Percentiles rank a stretch among this genome's conserved stretches.
These are phyloP conservation scores for Ianthella basta DNA, from an alignment of 37 sponge, comb jelly and placozoan genomes.

Conservation along the genomic window DNA sequence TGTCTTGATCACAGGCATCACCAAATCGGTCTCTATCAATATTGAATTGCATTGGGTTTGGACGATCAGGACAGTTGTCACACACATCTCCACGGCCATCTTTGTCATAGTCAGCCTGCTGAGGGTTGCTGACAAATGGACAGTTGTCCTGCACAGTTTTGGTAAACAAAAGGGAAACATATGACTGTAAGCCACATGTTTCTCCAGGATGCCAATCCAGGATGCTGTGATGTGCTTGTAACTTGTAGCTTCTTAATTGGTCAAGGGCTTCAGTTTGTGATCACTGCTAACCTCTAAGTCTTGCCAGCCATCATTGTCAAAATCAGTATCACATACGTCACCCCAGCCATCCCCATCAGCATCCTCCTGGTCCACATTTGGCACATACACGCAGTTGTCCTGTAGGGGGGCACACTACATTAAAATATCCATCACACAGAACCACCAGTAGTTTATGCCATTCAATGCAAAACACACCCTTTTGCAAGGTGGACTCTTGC, in stretches of 20 bases:
- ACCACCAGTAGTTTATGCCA: neutral
- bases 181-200: neutral
- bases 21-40: conserved; percentile 74
- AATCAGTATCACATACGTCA: conserved; percentile 72
- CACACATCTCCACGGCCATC: conserved; percentile 84
- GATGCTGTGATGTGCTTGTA: neutral
- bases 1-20: conserved; percentile 84
- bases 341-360: conserved; percentile 77
- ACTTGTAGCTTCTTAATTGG: neutral
- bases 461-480: conserved; percentile 54
- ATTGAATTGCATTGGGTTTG: conserved; percentile 64
- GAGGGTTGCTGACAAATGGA: conserved; percentile 37
- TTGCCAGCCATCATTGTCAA: conserved; percentile 72
- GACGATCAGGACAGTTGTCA: conserved; percentile 76
- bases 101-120: conserved; percentile 70
- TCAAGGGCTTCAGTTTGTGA: too few relatives aligned
- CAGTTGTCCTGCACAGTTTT: conserved; percentile 68
- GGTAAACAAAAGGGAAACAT: neutral
- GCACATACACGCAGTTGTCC: conserved; percentile 80
- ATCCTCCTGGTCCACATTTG: conserved; percentile 81
- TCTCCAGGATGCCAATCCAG: neutral
- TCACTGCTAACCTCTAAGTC: conserved; percentile 49
- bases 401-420: neutral
- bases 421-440: neutral
- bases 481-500: conserved; percentile 41